These are phyloP conservation scores for Epinephelus malabaricus DNA, from an alignment of 2,797 vertebrate genomes.

Conservation along the genomic window DNA sequence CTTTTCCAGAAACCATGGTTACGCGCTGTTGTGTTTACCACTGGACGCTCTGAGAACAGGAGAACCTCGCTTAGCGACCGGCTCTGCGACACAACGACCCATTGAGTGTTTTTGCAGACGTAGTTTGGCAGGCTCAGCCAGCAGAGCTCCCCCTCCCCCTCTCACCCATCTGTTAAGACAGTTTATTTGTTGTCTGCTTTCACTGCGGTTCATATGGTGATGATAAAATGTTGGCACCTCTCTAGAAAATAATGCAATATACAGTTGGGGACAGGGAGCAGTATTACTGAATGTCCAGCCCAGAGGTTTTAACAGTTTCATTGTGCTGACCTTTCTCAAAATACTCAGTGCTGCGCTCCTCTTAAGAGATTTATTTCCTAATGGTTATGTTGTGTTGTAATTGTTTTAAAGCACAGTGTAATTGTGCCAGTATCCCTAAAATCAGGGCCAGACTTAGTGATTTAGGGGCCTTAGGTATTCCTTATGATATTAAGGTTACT, in stretches of 20 bases:
- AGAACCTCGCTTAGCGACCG: constrained; percentile 35
- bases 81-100: constrained; percentile 42
- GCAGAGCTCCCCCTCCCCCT: neutral
- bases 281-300: neutral
- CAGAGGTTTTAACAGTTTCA: neutral
- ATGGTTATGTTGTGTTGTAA: neutral
- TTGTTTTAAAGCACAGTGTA: neutral
- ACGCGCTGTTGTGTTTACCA: constrained; percentile 68
- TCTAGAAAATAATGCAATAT: constrained; percentile 12
- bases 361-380: neutral
- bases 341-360: neutral
- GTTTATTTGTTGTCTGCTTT: constrained; percentile 50
- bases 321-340: neutral
- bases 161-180: constrained; percentile 20
- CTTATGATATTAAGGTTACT: neutral
- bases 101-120: constrained; percentile 60
- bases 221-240: constrained; percentile 3
- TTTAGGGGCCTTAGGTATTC: neutral
- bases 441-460: neutral
- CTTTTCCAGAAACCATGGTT: constrained; percentile 62
- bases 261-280: neutral
- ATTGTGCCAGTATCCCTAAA: neutral
- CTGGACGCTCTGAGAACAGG: constrained; percentile 26
- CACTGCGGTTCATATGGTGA: constrained; percentile 25
- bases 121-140: constrained; percentile 13